These are phyloP conservation scores for Telmatherina bonti DNA, from an alignment of 2,797 vertebrate species.

Conservation along the genomic window DNA sequence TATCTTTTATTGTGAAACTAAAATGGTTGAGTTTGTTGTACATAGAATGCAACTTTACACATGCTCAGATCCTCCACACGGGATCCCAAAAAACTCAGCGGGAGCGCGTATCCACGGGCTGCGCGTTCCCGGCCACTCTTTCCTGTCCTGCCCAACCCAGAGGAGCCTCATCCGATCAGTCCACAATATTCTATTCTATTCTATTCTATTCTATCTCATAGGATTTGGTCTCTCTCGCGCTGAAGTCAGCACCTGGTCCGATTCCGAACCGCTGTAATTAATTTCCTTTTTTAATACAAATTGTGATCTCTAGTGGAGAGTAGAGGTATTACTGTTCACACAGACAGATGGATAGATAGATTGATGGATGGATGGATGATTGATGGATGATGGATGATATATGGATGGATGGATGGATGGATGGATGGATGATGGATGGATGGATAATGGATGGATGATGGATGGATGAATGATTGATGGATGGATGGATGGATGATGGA, in stretches of 20 bases:
- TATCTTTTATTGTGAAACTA: constrained; percentile 46
- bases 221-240: neutral
- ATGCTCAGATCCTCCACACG: constrained; percentile 1
- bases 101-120: neutral
- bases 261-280: neutral
- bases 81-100: constrained; percentile 56
- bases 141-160: constrained; percentile 67
- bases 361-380: too few species aligned
- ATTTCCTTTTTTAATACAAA: constrained; percentile 14
- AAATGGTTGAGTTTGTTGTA: neutral
- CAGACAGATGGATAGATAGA: too few species aligned
- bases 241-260: neutral
- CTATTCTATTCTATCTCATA: constrained; percentile 9
- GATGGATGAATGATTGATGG: too few species aligned
- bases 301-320: constrained; percentile 43
- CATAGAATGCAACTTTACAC: neutral
- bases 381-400: too few species aligned
- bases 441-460: too few species aligned
- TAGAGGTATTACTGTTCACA: neutral
- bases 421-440: too few species aligned
- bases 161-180: constrained; percentile 51
- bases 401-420: too few species aligned
- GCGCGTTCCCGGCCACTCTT: constrained; percentile 29
- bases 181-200: constrained; percentile 29
- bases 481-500: too few species aligned